Evolutionary conservation across 2,113 vertebrate genomes (phyloP), one percentile per base, ranked within the genome.

Genomic region (Dendropsophus ebraccatus): DNA sequence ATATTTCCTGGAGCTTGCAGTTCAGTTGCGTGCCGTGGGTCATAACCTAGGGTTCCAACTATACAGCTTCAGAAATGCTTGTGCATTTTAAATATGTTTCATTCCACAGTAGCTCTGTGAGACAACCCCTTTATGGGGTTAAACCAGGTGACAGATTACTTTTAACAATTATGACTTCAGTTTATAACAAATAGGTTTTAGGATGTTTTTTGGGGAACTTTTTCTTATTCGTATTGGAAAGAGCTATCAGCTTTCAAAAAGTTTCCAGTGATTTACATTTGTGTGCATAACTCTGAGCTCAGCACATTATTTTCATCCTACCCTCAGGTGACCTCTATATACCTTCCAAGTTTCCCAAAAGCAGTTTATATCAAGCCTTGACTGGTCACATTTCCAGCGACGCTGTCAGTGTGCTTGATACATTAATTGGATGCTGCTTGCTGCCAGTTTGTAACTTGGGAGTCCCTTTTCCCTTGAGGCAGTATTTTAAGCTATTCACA

Each of bases 401-500:
- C 37, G 28, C 58, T 87, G 54, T 82, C 87, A 52, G 70, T 12
- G 41, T 35, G 72, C 83, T 65, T 77, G 45, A 89, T 87, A 70
- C 69, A 84, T 54, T 81, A 74, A 35, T 69, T 62, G 17, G 37
- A 84, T 82, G 80, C 83, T 88, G 89, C 86, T 54, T 77, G 77
- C 86, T 89, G 78, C 87, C 89, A 30, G 70, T 79, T 88, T 75
- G 47, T 50, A 86, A 88, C 87, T 89, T 81, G 62, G 65, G 23
- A 86, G 60, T 80, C 87, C 81, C 84, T 89, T 88, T 89, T 89
- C 78, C 90, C 69, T 76, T 23, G 76, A 82, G 86, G 81, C 83
- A 23, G 0, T 72, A 80, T 77, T 62, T 84, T 74, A 74, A 56
- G 45, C 41, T 82, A 5, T 56, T 73, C 25, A 56, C 17, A 41